These are phyloP conservation scores for Calcarius lapponicus DNA, from an alignment of 2,797 vertebrate genomes.

Conservation along the genomic window DNA sequence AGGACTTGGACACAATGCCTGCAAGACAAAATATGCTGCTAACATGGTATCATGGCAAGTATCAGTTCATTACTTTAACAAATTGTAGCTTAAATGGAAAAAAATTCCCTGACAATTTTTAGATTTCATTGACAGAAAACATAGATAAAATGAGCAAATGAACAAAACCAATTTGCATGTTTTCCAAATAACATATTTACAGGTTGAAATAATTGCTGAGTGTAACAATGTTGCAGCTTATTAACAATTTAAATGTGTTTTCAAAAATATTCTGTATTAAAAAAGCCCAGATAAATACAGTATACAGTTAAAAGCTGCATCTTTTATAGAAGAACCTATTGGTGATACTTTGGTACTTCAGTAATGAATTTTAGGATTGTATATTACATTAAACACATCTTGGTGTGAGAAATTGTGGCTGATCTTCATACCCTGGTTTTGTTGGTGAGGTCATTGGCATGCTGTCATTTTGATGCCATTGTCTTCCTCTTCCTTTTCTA, in stretches of 20 bases:
- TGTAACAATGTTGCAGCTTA: slow-evolving; percentile 36
- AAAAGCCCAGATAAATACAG: slow-evolving; percentile 15
- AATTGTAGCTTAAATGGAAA: not conserved
- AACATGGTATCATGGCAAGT: not conserved
- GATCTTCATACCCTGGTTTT: slow-evolving; percentile 2
- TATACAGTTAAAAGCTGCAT: slow-evolving; percentile 28
- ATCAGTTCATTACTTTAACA: not conserved
- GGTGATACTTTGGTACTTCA: slow-evolving; percentile 14
- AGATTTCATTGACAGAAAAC: slow-evolving; percentile 44
- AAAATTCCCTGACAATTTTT: not conserved
- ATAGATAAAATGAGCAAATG: not conserved
- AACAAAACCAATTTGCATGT: slow-evolving; percentile 51
- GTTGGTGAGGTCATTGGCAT: not conserved
- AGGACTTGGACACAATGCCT: slow-evolving; percentile 99
- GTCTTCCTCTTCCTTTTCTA: not conserved
- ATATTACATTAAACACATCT: slow-evolving; percentile 11
- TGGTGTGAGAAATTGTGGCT: not conserved
- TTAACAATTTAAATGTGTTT: slow-evolving; percentile 55
- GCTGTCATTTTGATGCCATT: not conserved
- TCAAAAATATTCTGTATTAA: not conserved
- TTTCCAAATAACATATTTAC: slow-evolving; percentile 54
- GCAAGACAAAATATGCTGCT: slow-evolving; percentile 45
- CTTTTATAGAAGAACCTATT: not conserved
- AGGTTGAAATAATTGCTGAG: slow-evolving; percentile 59
- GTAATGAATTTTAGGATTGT: not conserved